Evolutionary conservation across 2,888 invertebrate species (phyloP), one percentile per base, ranked within the genome.

Genomic region (Diaphora mendica): DNA sequence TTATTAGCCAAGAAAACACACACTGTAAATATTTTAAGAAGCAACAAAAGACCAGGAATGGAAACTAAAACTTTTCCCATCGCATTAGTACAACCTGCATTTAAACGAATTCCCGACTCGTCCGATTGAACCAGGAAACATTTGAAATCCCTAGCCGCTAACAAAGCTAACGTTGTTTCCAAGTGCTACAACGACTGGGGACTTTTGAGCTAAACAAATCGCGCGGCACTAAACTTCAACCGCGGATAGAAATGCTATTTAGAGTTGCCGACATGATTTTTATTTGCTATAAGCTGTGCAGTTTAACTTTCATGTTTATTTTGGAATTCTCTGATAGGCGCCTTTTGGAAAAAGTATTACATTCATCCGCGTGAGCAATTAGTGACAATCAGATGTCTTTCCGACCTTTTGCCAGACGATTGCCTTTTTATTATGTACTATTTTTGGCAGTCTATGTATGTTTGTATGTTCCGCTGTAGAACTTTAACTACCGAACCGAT

Each of bases 201-300:
- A 74, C 74, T 82, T 77, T 62, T 76, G 68, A 74, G 74, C 67
- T 73, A 75, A 78, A 79, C 78, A 81, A 83, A 83, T 81, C 81
- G 76, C 70, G 81, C 73, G 79, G 77, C 76, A 55, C 26, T 33
- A 30, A 81, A 82, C 77, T 80, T 70, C 48, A 20, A 11, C 66
- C 39, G 68, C 68, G 66, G 55, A 42, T 0, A 59, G 17, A 23
- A 0, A 75, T 26, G 26, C 26, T 23, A n/a, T 72, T 75, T 72
- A 75, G 55, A 55, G 23, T 8, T 15, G 1, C 30, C 74, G 74
- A 74, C 62, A 71, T 64, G 68, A 70, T 4, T 35, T 8, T 35
- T n/a, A 35, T 13, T 35, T 48, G 13, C 30, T 59, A 0, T 3
- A 30, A 62, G 7, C 26, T 13, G 26, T 26, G 15, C 26, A 11